phyloP scores from a whole-genome alignment of 1,140 invertebrate genomes.

The Zaprionus nigranus region DNA sequence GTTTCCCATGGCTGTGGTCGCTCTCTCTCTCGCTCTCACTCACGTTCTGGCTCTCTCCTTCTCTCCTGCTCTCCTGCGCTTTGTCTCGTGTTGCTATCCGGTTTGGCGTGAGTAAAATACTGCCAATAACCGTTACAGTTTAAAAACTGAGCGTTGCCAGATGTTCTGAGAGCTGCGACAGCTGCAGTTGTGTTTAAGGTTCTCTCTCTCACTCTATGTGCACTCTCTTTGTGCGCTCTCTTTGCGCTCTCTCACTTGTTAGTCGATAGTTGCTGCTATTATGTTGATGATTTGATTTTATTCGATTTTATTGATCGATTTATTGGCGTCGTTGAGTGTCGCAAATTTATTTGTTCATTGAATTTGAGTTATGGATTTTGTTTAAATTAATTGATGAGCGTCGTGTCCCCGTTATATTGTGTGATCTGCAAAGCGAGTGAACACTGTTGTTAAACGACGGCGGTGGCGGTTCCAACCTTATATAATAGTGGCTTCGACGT shows the following conservation, averaged over 20 bases:
- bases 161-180: slow-evolving; percentile 30
- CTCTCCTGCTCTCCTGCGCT: slow-evolving; percentile 12
- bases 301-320: slow-evolving; percentile 72
- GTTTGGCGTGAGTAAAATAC: slow-evolving; percentile 72
- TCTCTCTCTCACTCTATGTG: neutral
- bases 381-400: slow-evolving; percentile 74
- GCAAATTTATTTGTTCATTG: slow-evolving; percentile 82
- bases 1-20: slow-evolving; percentile 76
- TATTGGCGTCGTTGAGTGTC: slow-evolving; percentile 59
- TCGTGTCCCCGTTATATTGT: slow-evolving; percentile 2
- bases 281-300: slow-evolving; percentile 36
- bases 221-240: neutral
- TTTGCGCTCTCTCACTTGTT: neutral
- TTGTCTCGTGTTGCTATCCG: slow-evolving; percentile 11
- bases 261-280: slow-evolving; percentile 20
- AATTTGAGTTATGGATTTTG: slow-evolving; percentile 73
- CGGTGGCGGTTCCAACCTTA: slow-evolving; percentile 1
- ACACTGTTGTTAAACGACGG: slow-evolving; percentile 3
- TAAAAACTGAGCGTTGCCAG: slow-evolving; percentile 62
- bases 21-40: slow-evolving; percentile 2
- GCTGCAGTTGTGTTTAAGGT: neutral
- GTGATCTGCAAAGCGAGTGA: slow-evolving; percentile 56
- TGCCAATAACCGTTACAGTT: slow-evolving; percentile 68
- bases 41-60: neutral
- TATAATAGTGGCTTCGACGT: slow-evolving; percentile 52